A percentile compares a stretch with the other conserved stretches of the same genome.
phyloP scores from a whole-genome alignment of 2,113 vertebrate genomes.

The zebrafish (Danio rerio) region DNA sequence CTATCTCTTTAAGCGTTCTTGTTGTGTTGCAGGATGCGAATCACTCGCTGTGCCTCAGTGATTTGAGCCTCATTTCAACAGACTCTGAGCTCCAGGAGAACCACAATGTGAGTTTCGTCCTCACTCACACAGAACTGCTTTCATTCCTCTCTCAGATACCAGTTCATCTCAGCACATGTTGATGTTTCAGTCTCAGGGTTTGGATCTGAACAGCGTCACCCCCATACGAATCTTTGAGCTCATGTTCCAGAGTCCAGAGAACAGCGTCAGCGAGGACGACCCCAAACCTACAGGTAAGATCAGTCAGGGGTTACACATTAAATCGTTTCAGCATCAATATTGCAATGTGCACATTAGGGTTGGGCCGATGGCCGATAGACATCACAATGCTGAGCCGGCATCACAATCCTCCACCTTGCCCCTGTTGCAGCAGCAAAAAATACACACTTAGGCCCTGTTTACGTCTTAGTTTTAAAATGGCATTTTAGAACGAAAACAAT shows the following conservation, averaged over 20 bases:
- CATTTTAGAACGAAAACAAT: too few relatives aligned
- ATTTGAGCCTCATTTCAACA: conserved; percentile 94
- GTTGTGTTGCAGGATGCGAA: conserved; percentile 87
- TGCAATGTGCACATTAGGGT: too few relatives aligned
- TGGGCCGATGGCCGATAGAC: too few relatives aligned
- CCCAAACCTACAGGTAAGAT: conserved; percentile 81
- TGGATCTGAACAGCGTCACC: conserved; percentile 89
- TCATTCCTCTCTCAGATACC: background rate
- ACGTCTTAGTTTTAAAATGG: too few relatives aligned
- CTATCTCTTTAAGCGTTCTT: conserved; percentile 17
- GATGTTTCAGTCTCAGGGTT: conserved; percentile 81
- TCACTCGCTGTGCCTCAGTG: conserved; percentile 95
- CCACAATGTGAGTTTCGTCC: conserved; percentile 80
- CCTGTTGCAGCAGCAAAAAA: too few relatives aligned
- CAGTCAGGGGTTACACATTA: background rate
- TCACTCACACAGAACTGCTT: background rate
- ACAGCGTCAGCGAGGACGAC: conserved; percentile 84
- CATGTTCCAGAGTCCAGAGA: conserved; percentile 95
- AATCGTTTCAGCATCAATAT: too few relatives aligned
- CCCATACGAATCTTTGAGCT: conserved; percentile 94
- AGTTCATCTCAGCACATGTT: background rate
- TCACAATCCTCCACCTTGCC: too few relatives aligned
- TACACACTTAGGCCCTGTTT: too few relatives aligned
- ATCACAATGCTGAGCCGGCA: too few relatives aligned
- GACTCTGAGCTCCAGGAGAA: conserved; percentile 93